These are phyloP conservation scores for Isurus oxyrinchus DNA, from an alignment of 2,113 vertebrate species.

Conservation along the genomic window DNA sequence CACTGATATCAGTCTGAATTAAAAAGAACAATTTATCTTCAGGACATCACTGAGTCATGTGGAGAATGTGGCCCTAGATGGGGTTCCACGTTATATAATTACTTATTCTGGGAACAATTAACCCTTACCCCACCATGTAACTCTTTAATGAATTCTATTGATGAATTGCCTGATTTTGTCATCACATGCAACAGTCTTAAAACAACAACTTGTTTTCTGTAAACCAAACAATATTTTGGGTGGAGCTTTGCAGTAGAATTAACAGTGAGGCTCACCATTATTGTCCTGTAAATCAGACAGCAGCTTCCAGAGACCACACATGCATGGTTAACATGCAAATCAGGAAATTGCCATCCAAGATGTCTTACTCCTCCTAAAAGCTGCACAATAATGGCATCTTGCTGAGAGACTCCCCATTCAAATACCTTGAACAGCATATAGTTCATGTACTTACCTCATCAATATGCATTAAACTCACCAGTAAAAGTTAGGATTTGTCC, in stretches of 20 bases:
- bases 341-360: not conserved
- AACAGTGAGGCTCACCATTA: not conserved
- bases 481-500: not conserved
- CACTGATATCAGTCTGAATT: conserved; percentile 38
- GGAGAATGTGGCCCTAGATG: not conserved
- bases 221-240: not conserved
- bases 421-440: not conserved
- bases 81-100: not conserved
- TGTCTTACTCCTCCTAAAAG: not conserved
- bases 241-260: not conserved
- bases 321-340: not conserved
- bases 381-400: not conserved
- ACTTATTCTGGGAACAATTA: not conserved
- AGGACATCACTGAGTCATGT: not conserved
- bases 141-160: not conserved
- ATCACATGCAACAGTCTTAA: not conserved
- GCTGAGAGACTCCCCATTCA: not conserved
- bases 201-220: not conserved
- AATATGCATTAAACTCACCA: not conserved
- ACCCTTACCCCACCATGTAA: not conserved
- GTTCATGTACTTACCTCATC: not conserved
- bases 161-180: not conserved
- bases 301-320: not conserved
- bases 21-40: conserved; percentile 40
- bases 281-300: not conserved